A percentile compares a stretch with the other conserved stretches of the same genome.
Evolutionary conservation across 1,140 invertebrate genomes (phyloP).

Genomic region (Drosophila pseudoobscura): DNA sequence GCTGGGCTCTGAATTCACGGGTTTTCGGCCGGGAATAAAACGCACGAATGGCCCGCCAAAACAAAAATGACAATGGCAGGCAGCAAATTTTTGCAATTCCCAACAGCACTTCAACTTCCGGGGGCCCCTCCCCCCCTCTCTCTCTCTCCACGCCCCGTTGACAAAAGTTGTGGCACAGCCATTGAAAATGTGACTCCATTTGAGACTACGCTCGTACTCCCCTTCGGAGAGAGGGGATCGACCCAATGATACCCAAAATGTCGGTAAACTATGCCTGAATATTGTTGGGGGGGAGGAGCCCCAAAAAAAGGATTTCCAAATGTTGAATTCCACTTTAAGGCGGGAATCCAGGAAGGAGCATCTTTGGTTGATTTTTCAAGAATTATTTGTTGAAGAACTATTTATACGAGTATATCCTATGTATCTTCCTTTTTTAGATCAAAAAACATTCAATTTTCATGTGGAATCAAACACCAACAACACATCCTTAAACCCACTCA

Average conservation of each 20-base stretch:
- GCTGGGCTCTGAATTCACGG: conserved; percentile 74
- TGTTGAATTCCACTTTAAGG: too few species aligned
- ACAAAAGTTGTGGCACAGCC: conserved; percentile 59
- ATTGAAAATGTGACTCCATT: conserved; percentile 80
- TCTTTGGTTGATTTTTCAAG: too few species aligned
- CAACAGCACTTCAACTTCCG: conserved; percentile 78
- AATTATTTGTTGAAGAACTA: too few species aligned
- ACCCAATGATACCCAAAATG: conserved; percentile 16
- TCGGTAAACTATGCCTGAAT: background rate
- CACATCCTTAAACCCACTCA: background rate
- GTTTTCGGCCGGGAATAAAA: conserved; percentile 67
- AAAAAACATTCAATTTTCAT: too few species aligned
- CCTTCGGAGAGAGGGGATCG: background rate
- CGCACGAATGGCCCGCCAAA: conserved; percentile 72
- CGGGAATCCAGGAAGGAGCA: too few species aligned
- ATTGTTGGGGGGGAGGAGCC: too few species aligned
- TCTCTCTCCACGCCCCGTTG: conserved; percentile 15
- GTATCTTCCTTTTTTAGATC: too few species aligned
- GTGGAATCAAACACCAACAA: too few species aligned
- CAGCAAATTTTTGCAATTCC: conserved; percentile 79
- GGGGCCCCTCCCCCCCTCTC: conserved; percentile 50
- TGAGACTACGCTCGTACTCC: conserved; percentile 31
- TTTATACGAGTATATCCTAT: too few species aligned
- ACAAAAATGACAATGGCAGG: conserved; percentile 81
- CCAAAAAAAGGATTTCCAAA: too few species aligned